phyloP scores from a whole-genome alignment of 2,797 vertebrate species.

The Sphaeramia orbicularis region DNA sequence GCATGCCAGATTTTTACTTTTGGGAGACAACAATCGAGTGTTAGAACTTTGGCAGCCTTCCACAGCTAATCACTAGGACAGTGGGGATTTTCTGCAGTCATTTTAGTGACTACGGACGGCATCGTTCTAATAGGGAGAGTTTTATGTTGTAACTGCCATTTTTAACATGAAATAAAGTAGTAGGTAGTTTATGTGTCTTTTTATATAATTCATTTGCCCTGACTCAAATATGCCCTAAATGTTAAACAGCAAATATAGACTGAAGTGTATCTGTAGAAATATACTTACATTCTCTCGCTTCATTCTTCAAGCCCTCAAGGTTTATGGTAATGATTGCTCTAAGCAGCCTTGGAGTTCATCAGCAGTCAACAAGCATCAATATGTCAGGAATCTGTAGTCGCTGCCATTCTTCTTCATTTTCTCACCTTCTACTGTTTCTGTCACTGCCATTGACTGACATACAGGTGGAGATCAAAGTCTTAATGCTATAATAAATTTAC shows the following conservation, averaged over 20 bases:
- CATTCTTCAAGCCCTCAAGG: conserved; percentile 1
- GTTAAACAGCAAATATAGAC: too few species aligned
- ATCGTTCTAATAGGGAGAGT: conserved; percentile 37
- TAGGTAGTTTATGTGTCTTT: not conserved
- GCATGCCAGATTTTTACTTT: conserved; percentile 34
- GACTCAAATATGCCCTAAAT: not conserved
- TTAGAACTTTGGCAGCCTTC: conserved; percentile 54
- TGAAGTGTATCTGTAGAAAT: not conserved
- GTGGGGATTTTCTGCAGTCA: conserved; percentile 31
- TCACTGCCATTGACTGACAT: not conserved
- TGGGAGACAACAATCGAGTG: conserved; percentile 33
- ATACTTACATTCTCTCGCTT: not conserved
- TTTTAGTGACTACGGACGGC: conserved; percentile 32
- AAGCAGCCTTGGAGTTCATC: conserved; percentile 37
- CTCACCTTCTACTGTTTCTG: conserved; percentile 8
- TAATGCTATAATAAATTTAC: not conserved
- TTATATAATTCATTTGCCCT: conserved; percentile 7
- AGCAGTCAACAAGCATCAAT: conserved; percentile 31
- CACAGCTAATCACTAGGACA: conserved; percentile 43
- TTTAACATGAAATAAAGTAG: conserved; percentile 7
- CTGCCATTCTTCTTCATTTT: conserved; percentile 4
- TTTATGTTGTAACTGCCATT: conserved; percentile 13
- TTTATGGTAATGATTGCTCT: conserved; percentile 36
- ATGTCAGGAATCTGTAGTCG: conserved; percentile 29
- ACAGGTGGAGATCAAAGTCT: conserved; percentile 1